Percentiles rank a stretch among this genome's conserved stretches.
Conservation (phyloP, 2,797 vertebrate genomes). For the Erpetoichthys calabaricus region DNA sequence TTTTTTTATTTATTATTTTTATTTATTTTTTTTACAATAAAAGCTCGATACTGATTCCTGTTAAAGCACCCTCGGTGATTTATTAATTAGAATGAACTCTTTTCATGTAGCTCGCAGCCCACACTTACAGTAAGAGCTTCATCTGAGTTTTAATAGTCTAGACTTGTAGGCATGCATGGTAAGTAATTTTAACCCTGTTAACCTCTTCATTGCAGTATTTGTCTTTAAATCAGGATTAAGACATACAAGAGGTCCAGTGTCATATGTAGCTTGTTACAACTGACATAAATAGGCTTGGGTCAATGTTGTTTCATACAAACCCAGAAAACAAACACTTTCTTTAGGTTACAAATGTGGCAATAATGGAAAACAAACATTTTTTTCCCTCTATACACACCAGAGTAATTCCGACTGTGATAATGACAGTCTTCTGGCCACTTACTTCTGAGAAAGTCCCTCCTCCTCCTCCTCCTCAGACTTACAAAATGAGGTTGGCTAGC, state of each 20-base stretch:
- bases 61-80: too few relatives aligned
- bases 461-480: too few relatives aligned
- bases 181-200: background rate
- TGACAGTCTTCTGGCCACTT: conserved; percentile 5
- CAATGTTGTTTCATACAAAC: background rate
- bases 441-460: background rate
- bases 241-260: background rate
- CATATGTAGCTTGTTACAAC: background rate
- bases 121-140: too few relatives aligned
- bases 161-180: background rate
- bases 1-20: too few relatives aligned
- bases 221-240: background rate
- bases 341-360: background rate
- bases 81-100: too few relatives aligned
- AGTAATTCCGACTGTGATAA: background rate
- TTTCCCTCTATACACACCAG: background rate
- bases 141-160: background rate
- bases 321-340: background rate
- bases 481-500: too few relatives aligned
- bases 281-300: background rate
- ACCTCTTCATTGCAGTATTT: background rate
- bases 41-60: too few relatives aligned
- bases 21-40: too few relatives aligned
- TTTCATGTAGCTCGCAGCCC: too few relatives aligned
- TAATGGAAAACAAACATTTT: conserved; percentile 3